Conservation (phyloP, 2,113 vertebrate species). For the Ciconia maguari region DNA sequence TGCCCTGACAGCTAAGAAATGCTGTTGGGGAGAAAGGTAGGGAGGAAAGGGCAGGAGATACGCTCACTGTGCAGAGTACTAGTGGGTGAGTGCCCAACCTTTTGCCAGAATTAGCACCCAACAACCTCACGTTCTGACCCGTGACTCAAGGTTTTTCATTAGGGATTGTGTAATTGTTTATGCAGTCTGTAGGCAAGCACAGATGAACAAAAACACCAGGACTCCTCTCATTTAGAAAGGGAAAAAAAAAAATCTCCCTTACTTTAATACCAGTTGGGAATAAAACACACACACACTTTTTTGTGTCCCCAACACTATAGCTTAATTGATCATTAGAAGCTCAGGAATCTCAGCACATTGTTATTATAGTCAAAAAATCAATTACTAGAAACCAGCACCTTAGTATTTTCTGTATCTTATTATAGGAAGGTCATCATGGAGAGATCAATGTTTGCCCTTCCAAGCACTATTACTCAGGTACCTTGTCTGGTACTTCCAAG, state of each 20-base stretch:
- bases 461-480: background rate
- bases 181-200: background rate
- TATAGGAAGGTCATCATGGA: background rate
- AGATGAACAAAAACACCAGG: background rate
- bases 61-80: accelerated
- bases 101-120: background rate
- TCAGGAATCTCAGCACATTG: background rate
- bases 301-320: background rate
- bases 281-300: background rate
- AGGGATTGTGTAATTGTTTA: background rate
- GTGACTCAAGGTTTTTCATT: background rate
- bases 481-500: background rate
- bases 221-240: background rate
- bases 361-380: background rate
- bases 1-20: background rate
- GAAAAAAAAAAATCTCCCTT: background rate
- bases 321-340: background rate
- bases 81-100: background rate
- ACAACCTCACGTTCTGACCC: background rate
- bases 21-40: background rate
- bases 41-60: background rate
- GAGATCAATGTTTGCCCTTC: background rate
- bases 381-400: background rate
- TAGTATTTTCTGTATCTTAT: background rate
- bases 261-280: background rate